Percentiles rank a stretch among this genome's conserved stretches.
These are phyloP conservation scores for Busseola fusca DNA, from an alignment of 2,888 invertebrate species.

Conservation along the genomic window DNA sequence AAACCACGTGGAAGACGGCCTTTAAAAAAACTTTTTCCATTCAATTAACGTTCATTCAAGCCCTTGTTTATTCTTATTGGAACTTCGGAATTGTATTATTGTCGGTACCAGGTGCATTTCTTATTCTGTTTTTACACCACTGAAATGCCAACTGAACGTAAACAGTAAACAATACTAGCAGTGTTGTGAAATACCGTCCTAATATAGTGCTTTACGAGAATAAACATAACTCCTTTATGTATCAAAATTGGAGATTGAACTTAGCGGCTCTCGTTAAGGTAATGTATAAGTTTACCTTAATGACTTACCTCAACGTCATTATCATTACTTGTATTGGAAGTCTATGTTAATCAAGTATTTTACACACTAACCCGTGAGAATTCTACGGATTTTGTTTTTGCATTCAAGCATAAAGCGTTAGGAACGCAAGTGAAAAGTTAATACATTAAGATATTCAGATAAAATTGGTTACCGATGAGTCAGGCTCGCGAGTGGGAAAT, in stretches of 20 bases:
- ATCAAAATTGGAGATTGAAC: constrained; percentile 9
- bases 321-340: constrained; percentile 44
- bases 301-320: constrained; percentile 57
- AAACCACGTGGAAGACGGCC: background rate
- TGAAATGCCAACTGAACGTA: constrained; percentile 42
- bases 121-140: constrained; percentile 48
- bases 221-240: constrained; percentile 12
- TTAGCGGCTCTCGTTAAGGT: constrained; percentile 28
- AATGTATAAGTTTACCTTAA: constrained; percentile 65
- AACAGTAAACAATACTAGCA: constrained; percentile 48
- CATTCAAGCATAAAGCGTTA: constrained; percentile 7
- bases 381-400: constrained; percentile 20
- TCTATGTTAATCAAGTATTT: constrained; percentile 30
- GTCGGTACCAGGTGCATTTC: constrained; percentile 18
- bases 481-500: constrained; percentile 35
- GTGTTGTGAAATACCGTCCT: constrained; percentile 46
- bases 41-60: background rate
- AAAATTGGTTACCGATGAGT: constrained; percentile 40
- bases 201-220: constrained; percentile 51
- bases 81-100: constrained; percentile 12
- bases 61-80: constrained; percentile 1
- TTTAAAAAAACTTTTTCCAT: background rate
- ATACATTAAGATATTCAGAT: constrained; percentile 28
- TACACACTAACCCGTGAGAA: constrained; percentile 25
- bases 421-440: constrained; percentile 37